These are phyloP conservation scores for Galerucella pusilla DNA, from an alignment of 2,888 invertebrate species.

Conservation along the genomic window DNA sequence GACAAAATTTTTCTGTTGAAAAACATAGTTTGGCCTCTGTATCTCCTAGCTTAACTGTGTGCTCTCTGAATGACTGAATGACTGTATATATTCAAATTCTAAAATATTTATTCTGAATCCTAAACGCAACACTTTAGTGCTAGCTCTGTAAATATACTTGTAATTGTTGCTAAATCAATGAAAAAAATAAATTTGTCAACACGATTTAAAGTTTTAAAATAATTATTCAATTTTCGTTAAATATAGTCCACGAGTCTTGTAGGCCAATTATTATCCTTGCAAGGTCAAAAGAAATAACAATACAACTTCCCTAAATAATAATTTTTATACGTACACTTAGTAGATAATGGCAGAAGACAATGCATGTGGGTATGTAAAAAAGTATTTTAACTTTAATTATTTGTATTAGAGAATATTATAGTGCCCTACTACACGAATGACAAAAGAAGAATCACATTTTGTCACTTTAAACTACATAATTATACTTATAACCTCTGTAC, in stretches of 20 bases:
- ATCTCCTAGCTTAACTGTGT: background rate
- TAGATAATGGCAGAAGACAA: constrained; percentile 13
- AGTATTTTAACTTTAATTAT: constrained; percentile 2
- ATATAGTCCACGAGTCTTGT: constrained; percentile 16
- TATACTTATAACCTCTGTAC: background rate
- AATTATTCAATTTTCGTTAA: constrained; percentile 11
- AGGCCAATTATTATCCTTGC: constrained; percentile 20
- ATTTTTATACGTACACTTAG: constrained; percentile 19
- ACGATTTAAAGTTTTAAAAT: constrained; percentile 2
- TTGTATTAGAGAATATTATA: background rate
- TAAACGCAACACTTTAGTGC: background rate
- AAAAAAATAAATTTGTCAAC: constrained; percentile 6
- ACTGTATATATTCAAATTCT: background rate
- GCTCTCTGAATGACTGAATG: background rate
- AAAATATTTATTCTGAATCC: background rate
- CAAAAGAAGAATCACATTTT: background rate
- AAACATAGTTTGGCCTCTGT: no score
- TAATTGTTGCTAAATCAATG: background rate
- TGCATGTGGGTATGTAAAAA: constrained; percentile 19
- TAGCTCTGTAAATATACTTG: background rate
- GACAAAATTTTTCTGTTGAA: no score
- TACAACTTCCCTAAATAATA: constrained; percentile 19
- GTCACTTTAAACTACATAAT: background rate
- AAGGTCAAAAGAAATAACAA: constrained; percentile 21
- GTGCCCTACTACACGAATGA: background rate